These are phyloP conservation scores for Polydrusus pterygomalis DNA, from an alignment of 2,888 invertebrate species.

Conservation along the genomic window DNA sequence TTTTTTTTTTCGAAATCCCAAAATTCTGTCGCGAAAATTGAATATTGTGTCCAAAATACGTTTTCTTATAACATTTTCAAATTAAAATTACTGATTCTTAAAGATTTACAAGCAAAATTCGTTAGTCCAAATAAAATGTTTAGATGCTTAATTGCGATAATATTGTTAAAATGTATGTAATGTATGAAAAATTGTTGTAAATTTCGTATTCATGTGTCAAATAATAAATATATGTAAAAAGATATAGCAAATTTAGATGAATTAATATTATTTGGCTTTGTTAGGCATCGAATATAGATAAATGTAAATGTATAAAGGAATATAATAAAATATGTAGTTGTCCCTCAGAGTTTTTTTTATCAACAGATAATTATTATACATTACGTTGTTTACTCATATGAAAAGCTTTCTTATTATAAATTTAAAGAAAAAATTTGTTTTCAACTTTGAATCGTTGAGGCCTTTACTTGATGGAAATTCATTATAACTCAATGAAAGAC, in stretches of 20 bases:
- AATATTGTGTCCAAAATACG: too few species aligned
- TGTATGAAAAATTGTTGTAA: slow-evolving; percentile 40
- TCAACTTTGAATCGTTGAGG: too few species aligned
- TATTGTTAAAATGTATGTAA: slow-evolving; percentile 37
- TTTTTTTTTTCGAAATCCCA: too few species aligned
- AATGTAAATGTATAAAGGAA: slow-evolving; percentile 46
- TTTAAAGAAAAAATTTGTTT: too few species aligned
- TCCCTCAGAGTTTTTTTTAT: slow-evolving; percentile 20
- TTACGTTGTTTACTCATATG: too few species aligned
- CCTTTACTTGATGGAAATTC: too few species aligned
- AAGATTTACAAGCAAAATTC: slow-evolving; percentile 8
- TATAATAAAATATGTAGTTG: slow-evolving; percentile 46
- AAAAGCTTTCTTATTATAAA: too few species aligned
- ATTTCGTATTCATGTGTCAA: slow-evolving; percentile 38
- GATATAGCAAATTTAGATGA: slow-evolving; percentile 25
- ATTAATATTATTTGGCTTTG: slow-evolving; percentile 30
- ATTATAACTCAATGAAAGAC: too few species aligned
- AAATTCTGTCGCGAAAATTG: too few species aligned
- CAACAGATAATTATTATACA: too few species aligned
- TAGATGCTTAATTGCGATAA: slow-evolving; percentile 24
- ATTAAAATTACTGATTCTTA: background rate
- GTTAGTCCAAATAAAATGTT: slow-evolving; percentile 23
- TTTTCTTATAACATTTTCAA: too few species aligned
- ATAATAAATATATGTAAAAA: slow-evolving; percentile 53
- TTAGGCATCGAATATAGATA: slow-evolving; percentile 48